Evolutionary conservation across 1,140 invertebrate species (phyloP), one percentile per base, ranked within the genome.

Genomic region (Aphelinus certus): DNA sequence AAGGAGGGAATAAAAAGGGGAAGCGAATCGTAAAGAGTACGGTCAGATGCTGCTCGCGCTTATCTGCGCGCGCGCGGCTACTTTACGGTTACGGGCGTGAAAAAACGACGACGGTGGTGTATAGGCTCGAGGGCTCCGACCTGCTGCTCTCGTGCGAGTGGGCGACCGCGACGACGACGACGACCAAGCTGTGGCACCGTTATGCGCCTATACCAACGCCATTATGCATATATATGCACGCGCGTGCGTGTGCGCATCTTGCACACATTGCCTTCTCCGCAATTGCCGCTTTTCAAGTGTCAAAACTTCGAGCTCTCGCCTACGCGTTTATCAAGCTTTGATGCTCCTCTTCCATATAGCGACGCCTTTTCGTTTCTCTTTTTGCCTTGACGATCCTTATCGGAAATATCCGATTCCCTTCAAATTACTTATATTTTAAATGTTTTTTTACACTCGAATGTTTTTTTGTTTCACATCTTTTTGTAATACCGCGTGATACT

Each of bases 51-150:
- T 26, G 42, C 26, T 53, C 4, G 26, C 47, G 42, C 26, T 69
- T 60, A 69, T 69, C 67, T 55, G 9, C 45, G 65, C 45, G 57
- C 10, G 9, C 26, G 10, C 9, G 4, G 63, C 63, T 51, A 65
- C 48, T 70, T 62, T 61, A 53, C 58, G 68, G 56, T 61, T 43
- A 62, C 61, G 61, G 43, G 61, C 55, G 61, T 10, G 46, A 62
- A 62, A 62, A 62, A 62, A 26, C 26, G 7, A 10, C 61, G 45
- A 47, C 4, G 61, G 3, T 1, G 46, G 1, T 48, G 45, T 46
- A 47, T 45, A 43, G 26, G 3, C 3, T 56, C 70, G 63, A 73
- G 71, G 71, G 26, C 71, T 66, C 71, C 61, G 71, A 73, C 71
- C 71, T 55, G 53, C 26, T 26, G 26, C 26, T 26, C 26, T 26